Percentiles rank a stretch among this genome's conserved stretches.
Evolutionary conservation across 2,888 invertebrate species (phyloP).

Genomic region (Nephrotoma guestfalica): DNA sequence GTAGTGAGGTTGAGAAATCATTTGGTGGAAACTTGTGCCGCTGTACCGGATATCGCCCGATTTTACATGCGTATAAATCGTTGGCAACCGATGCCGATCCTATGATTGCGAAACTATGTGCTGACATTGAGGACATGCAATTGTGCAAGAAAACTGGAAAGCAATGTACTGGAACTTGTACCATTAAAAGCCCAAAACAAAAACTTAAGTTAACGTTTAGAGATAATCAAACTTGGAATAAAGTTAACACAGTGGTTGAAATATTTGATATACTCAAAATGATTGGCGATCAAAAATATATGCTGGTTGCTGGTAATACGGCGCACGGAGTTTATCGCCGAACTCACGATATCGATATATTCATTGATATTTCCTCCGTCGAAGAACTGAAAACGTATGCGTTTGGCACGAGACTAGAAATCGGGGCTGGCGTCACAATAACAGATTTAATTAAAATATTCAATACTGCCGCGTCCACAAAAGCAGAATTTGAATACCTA

Average conservation of each 20-base stretch:
- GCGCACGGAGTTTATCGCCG: slow-evolving; percentile 46
- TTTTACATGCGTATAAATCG: slow-evolving; percentile 40
- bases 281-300: slow-evolving; percentile 35
- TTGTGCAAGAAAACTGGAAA: slow-evolving; percentile 20
- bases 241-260: slow-evolving; percentile 34
- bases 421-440: slow-evolving; percentile 43
- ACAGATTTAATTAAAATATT: slow-evolving; percentile 33
- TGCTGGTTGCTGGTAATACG: slow-evolving; percentile 61
- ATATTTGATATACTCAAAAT: slow-evolving; percentile 35
- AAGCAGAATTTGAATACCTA: slow-evolving; percentile 41
- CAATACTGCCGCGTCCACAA: slow-evolving; percentile 18
- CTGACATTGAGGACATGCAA: slow-evolving; percentile 33
- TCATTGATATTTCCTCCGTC: slow-evolving; percentile 49
- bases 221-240: slow-evolving; percentile 36
- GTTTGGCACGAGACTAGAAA: slow-evolving; percentile 33
- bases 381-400: slow-evolving; percentile 37
- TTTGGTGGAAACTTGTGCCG: neutral
- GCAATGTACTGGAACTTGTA: slow-evolving; percentile 12
- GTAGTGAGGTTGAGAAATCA: neutral
- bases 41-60: slow-evolving; percentile 22
- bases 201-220: slow-evolving; percentile 23
- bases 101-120: slow-evolving; percentile 2
- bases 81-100: slow-evolving; percentile 31
- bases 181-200: neutral
- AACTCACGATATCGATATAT: slow-evolving; percentile 27